Base-by-base conservation (phyloP, 2,113 vertebrate species). In the Hippolais icterina region DNA sequence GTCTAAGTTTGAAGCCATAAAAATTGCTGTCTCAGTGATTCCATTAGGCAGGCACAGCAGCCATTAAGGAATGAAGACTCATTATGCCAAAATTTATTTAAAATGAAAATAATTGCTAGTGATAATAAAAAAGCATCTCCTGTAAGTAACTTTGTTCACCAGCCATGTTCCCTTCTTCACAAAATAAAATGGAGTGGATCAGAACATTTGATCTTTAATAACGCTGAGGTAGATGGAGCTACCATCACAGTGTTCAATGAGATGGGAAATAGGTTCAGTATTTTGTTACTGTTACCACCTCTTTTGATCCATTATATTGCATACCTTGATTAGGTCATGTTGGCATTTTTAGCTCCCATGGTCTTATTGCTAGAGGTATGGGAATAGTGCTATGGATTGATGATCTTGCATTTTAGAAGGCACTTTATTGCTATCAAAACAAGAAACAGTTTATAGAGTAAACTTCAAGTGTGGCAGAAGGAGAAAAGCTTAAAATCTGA, bases 51-150 rank as follows among this genome's bases (percentile, higher is more conserved):
- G 44, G 59, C 39, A 39, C 56, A 93, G 72, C 23, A 54, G 60
- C 54, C 70, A 61, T 63, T 90, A 88, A 88, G 78, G 64, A 90
- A 69, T 5, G 11, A 66, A 89, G 72, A 54, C 49, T 59, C 12
- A 44, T 70, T 59, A 13, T 42, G 81, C 50, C 89, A 85, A 92
- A 71, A 95, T 92, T 85, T 92, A 56, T 76, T 92, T 94, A 93
- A 92, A 83, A 83, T 71, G 63, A 84, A 96, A 90, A 83, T 77
- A 91, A 97, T 95, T 80, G 74, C 54, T 56, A 31, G 10, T 28
- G 61, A 33, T 49, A 94, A 59, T 63, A 91, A 85, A 80, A 76
- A 87, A 83, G 1, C 41, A 76, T 54, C 61, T 89, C 52, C 78
- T 86, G 59, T 82, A 91, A 92, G 41, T 78, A 63, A 12, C 44